phyloP scores from a whole-genome alignment of 1,140 invertebrate species.

The Cydia pomonella region DNA sequence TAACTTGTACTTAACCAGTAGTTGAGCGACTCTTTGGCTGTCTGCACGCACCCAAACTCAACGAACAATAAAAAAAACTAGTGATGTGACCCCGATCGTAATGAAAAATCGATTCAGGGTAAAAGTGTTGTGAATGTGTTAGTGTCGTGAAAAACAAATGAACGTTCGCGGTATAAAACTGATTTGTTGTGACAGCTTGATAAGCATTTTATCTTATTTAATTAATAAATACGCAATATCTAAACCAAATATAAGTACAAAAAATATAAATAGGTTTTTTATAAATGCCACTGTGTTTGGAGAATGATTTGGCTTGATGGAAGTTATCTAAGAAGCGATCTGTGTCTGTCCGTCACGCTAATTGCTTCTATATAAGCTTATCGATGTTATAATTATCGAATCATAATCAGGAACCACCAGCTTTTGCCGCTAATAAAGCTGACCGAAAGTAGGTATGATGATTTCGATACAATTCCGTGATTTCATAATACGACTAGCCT shows the following conservation, averaged over 20 bases:
- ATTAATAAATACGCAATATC: neutral
- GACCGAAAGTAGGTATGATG: neutral
- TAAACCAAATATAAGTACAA: neutral
- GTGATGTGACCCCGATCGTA: constrained; percentile 12
- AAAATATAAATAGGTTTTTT: constrained; percentile 2
- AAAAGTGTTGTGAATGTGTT: constrained; percentile 38
- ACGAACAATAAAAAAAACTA: constrained; percentile 39
- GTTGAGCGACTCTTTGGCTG: constrained; percentile 58
- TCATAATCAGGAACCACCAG: neutral
- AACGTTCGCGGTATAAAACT: constrained; percentile 36
- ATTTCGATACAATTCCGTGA: neutral
- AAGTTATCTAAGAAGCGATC: constrained; percentile 65
- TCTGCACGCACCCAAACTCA: constrained; percentile 57
- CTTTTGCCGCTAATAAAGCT: constrained; percentile 6
- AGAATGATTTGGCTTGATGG: constrained; percentile 58
- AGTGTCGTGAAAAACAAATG: constrained; percentile 44
- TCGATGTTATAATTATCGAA: constrained; percentile 44
- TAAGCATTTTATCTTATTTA: constrained; percentile 23
- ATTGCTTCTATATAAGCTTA: constrained; percentile 57
- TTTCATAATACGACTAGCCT: neutral
- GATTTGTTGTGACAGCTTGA: constrained; percentile 26
- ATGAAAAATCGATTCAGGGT: constrained; percentile 34
- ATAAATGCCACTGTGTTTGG: constrained; percentile 45
- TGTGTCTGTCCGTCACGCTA: constrained; percentile 60
- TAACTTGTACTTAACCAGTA: constrained; percentile 57